Percentiles rank a stretch among this genome's conserved stretches.
phyloP scores from a whole-genome alignment of 2,888 invertebrate genomes.

The Molanna angustata region DNA sequence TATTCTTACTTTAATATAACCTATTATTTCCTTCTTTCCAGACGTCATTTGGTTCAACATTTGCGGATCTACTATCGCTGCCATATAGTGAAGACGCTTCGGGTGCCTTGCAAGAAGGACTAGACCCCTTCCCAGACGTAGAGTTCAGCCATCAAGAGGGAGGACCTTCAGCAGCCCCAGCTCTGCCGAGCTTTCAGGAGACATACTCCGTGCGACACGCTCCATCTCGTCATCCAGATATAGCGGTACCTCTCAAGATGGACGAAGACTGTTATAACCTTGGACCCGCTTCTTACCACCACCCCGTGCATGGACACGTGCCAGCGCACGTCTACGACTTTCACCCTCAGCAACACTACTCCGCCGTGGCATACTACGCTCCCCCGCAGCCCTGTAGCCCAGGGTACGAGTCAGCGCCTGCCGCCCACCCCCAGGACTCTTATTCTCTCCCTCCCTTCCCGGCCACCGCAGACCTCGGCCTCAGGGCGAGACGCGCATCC shows the following conservation, averaged over 20 bases:
- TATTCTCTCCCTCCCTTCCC: slow-evolving; percentile 71
- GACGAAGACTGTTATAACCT: slow-evolving; percentile 81
- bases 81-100: slow-evolving; percentile 71
- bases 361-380: slow-evolving; percentile 57
- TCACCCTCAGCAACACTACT: slow-evolving; percentile 56
- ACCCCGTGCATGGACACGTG: slow-evolving; percentile 54
- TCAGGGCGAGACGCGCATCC: slow-evolving; percentile 71
- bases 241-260: slow-evolving; percentile 70
- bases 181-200: slow-evolving; percentile 85
- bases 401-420: slow-evolving; percentile 43
- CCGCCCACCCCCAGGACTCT: slow-evolving; percentile 57
- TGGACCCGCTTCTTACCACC: slow-evolving; percentile 51
- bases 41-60: slow-evolving; percentile 77
- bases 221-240: slow-evolving; percentile 45
- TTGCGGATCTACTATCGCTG: slow-evolving; percentile 73
- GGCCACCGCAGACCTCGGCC: slow-evolving; percentile 61
- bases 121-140: slow-evolving; percentile 73
- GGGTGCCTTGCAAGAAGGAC: slow-evolving; percentile 67
- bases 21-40: slow-evolving; percentile 43
- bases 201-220: slow-evolving; percentile 78
- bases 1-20: neutral
- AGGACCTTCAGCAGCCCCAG: slow-evolving; percentile 43
- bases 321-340: slow-evolving; percentile 59
- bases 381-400: slow-evolving; percentile 59
- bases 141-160: slow-evolving; percentile 44